phyloP scores from a whole-genome alignment of 1,140 invertebrate species.

The Chlorops oryzae region DNA sequence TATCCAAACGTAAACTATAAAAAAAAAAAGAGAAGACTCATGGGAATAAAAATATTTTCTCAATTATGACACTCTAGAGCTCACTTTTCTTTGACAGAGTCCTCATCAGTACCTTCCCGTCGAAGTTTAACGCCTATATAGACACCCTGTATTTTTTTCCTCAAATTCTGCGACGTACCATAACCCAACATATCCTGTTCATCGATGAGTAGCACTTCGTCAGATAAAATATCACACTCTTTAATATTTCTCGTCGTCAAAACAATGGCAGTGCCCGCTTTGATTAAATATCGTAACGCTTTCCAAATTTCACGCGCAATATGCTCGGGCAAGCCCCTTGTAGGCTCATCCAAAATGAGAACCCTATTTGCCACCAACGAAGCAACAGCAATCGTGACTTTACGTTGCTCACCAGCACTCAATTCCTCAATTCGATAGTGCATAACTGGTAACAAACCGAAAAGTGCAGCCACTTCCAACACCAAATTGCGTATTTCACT shows the following conservation, averaged over 20 bases:
- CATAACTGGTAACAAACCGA: constrained; percentile 36
- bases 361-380: constrained; percentile 33
- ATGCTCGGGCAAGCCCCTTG: constrained; percentile 26
- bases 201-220: constrained; percentile 85
- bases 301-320: constrained; percentile 38
- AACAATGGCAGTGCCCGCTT: constrained; percentile 65
- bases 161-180: constrained; percentile 49
- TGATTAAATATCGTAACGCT: constrained; percentile 30
- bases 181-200: constrained; percentile 71
- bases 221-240: constrained; percentile 89
- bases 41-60: too few relatives aligned
- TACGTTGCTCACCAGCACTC: constrained; percentile 27
- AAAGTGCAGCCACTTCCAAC: constrained; percentile 28
- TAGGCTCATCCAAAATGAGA: constrained; percentile 35
- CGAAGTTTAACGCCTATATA: constrained; percentile 33
- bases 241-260: constrained; percentile 95
- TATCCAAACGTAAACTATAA: constrained; percentile 30
- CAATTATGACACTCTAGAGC: too few relatives aligned
- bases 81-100: constrained; percentile 33
- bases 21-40: background rate
- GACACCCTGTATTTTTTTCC: constrained; percentile 35
- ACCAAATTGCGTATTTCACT: constrained; percentile 34
- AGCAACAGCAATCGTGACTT: constrained; percentile 30
- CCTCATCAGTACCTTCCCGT: constrained; percentile 24
- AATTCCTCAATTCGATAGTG: constrained; percentile 23